A percentile compares a stretch with the other conserved stretches of the same genome.
phyloP scores from a whole-genome alignment of 2,888 invertebrate genomes.

The Drosophila birchii region DNA sequence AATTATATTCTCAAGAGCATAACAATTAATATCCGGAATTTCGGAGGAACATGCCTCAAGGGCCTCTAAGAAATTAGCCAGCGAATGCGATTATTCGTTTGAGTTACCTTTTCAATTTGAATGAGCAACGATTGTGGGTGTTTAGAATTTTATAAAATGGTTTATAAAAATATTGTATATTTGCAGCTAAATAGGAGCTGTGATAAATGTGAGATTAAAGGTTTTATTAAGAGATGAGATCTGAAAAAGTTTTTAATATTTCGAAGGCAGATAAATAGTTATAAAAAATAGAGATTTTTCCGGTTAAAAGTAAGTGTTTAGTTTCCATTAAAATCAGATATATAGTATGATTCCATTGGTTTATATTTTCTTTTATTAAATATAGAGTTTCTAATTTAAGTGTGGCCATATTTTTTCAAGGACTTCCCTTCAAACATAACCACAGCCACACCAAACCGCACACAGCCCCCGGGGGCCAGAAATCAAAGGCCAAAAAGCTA shows the following conservation, averaged over 20 bases:
- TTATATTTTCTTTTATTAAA: too few species aligned
- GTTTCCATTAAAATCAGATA: too few species aligned
- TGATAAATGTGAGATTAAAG: neutral
- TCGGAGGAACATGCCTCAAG: conserved; percentile 45
- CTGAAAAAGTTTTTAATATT: too few species aligned
- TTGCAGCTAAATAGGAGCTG: neutral
- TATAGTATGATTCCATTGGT: too few species aligned
- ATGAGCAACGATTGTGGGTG: neutral
- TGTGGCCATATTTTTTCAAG: neutral
- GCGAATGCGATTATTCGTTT: conserved; percentile 15
- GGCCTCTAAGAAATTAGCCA: conserved; percentile 8
- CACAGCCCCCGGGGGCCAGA: neutral
- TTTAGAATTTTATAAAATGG: too few species aligned
- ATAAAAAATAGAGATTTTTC: too few species aligned
- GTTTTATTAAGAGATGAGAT: neutral
- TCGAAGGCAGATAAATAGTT: too few species aligned
- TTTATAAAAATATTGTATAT: neutral
- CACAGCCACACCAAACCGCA: neutral
- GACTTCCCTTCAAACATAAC: too few species aligned
- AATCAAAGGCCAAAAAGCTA: conserved; percentile 5
- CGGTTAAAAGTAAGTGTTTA: too few species aligned
- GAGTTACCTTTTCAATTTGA: neutral
- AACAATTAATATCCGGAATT: conserved; percentile 44
- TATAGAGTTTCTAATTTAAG: neutral
- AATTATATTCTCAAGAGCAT: conserved; percentile 28